Evolutionary conservation across 1,140 invertebrate species (phyloP).

Genomic region (Bombus polaris): DNA sequence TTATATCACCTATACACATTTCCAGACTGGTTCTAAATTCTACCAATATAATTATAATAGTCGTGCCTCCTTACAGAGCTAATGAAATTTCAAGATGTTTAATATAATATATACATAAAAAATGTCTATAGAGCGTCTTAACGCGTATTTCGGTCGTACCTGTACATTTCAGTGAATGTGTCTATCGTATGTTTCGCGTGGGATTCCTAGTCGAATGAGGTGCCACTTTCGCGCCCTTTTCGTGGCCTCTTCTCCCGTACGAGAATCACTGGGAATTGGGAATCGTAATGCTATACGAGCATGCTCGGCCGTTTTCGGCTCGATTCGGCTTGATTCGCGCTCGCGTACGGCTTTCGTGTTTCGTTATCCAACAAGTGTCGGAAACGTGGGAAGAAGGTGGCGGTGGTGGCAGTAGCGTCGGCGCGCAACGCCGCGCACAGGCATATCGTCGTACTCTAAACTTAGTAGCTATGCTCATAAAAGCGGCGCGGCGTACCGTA

Average conservation of each 20-base stretch:
- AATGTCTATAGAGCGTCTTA: too few relatives aligned
- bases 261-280: neutral
- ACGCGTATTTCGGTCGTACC: neutral
- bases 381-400: constrained; percentile 46
- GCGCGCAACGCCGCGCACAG: constrained; percentile 43
- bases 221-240: constrained; percentile 29
- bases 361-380: constrained; percentile 73
- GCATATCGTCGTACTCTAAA: constrained; percentile 70
- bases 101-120: too few relatives aligned
- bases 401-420: neutral
- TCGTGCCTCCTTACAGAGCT: too few relatives aligned
- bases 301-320: constrained; percentile 24
- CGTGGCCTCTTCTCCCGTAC: neutral
- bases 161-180: neutral
- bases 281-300: neutral
- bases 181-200: neutral
- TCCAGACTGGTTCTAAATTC: too few relatives aligned
- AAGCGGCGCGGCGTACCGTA: constrained; percentile 61
- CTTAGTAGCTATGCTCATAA: constrained; percentile 72
- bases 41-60: too few relatives aligned
- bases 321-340: neutral
- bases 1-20: too few relatives aligned
- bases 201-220: neutral
- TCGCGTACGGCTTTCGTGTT: constrained; percentile 39
- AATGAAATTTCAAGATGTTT: too few relatives aligned